Evolutionary conservation across 1,140 invertebrate genomes (phyloP).

Genomic region (Drosophila orena): DNA sequence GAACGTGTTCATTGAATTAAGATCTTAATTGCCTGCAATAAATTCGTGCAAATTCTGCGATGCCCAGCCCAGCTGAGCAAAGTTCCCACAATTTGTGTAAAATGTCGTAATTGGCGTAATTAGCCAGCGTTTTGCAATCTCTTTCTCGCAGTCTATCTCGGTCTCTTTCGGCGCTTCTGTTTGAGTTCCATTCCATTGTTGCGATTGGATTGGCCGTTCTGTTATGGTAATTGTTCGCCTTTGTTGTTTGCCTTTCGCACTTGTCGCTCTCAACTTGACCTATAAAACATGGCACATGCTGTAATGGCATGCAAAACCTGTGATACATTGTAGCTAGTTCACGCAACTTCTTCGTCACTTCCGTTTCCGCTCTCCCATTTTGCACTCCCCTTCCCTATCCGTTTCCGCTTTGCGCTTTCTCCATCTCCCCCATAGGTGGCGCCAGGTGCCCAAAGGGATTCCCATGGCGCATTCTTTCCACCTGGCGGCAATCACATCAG

Average conservation of each 20-base stretch:
- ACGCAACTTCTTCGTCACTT: constrained; percentile 36
- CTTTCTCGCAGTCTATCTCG: constrained; percentile 27
- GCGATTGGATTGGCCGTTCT: constrained; percentile 36
- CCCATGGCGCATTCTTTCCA: constrained; percentile 29
- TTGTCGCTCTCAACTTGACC: constrained; percentile 65
- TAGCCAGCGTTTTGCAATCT: constrained; percentile 55
- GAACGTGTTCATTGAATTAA: constrained; percentile 72
- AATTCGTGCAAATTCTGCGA: constrained; percentile 69
- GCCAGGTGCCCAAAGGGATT: constrained; percentile 52
- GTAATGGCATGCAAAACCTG: neutral
- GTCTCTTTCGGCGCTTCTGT: constrained; percentile 19
- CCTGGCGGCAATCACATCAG: constrained; percentile 28
- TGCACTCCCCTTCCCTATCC: constrained; percentile 1
- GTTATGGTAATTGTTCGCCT: constrained; percentile 64
- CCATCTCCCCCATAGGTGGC: neutral
- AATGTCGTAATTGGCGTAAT: constrained; percentile 78
- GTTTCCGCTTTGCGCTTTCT: constrained; percentile 6
- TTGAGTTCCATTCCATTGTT: constrained; percentile 55
- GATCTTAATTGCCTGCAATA: constrained; percentile 77
- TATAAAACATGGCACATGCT: constrained; percentile 37
- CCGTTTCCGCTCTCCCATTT: constrained; percentile 18
- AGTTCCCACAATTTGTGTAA: constrained; percentile 69
- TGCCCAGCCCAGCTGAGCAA: constrained; percentile 44
- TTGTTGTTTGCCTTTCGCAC: constrained; percentile 34
- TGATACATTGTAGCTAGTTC: constrained; percentile 56